Base-by-base conservation (phyloP, 37 sponge, comb jelly and placozoan species). In the Ianthella basta region DNA sequence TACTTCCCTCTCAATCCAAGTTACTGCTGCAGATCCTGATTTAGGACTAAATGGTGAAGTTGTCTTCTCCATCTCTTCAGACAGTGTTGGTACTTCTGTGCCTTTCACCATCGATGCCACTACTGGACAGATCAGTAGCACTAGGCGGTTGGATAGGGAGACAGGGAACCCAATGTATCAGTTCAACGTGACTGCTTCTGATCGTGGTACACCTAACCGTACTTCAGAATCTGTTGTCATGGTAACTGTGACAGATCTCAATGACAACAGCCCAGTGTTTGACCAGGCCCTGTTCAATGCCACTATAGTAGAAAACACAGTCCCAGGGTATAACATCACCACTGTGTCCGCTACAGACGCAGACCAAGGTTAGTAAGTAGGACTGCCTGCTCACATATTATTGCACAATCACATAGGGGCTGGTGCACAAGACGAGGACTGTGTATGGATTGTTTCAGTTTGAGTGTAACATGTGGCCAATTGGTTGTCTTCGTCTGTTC, bases 111-210 rank as follows among this genome's bases (percentile, higher is more conserved):
- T 86, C 56, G 44, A 75, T 59, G 30, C 30, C n/a, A 55, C 16
- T 0, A 56, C 81, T 55, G 94, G 88, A 23, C 57, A 25, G 0
- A 56, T 94, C 4, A 19, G 60, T 0, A 85, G 80, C 23, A 72
- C 37, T 3, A 56, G 44, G 33, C 33, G 37, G 8, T 55, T 94
- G 56, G 87, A 88, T 74, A 59, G 81, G 55, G 92, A 89, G 29
- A 16, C 63, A 0, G 55, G 68, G 23, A 63, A 78, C 19, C 30
- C 78, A 0, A 25, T 18, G 1, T 84, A 83, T 4, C 10, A 69
- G 34, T n/a, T 96, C 15, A 78, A 79, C 12, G 87, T 96, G 21
- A 63, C 39, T 3, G 96, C 87, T n/a, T 40, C 86, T 19, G 96
- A 96, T 57, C 29, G 80, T 27, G 87, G 80, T 0, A 60, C 18